These are phyloP conservation scores for Cherax destructor DNA, from an alignment of 1,140 invertebrate genomes.

Conservation along the genomic window DNA sequence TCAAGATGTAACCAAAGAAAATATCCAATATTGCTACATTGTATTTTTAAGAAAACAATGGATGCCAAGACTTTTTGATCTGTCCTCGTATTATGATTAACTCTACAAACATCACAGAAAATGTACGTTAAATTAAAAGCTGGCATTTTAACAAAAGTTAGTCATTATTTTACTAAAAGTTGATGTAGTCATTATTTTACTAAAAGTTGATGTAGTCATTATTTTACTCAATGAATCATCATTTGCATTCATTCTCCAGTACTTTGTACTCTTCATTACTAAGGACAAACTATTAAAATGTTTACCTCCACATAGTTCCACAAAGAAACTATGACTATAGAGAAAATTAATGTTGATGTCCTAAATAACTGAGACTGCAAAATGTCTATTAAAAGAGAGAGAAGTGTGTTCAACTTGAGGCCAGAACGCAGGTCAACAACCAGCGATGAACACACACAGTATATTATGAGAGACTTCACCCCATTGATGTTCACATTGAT, in stretches of 20 bases:
- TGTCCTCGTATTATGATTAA: background rate
- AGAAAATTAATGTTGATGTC: background rate
- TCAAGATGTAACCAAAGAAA: too few relatives aligned
- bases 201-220: background rate
- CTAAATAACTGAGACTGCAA: background rate
- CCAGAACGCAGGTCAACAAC: background rate
- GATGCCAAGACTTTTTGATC: too few relatives aligned
- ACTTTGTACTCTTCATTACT: slow-evolving; percentile 41
- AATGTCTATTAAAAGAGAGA: background rate
- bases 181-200: too few relatives aligned
- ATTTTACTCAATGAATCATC: background rate
- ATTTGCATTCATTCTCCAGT: background rate
- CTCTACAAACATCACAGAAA: background rate
- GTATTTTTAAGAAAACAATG: too few relatives aligned
- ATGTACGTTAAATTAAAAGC: background rate
- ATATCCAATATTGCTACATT: too few relatives aligned
- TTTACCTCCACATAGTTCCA: background rate
- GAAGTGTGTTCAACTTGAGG: background rate
- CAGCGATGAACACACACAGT: background rate
- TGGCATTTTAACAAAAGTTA: background rate
- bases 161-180: background rate
- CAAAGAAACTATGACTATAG: background rate
- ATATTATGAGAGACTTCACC: background rate
- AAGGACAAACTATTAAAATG: slow-evolving; percentile 28
- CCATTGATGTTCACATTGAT: background rate